Base-by-base conservation (phyloP, 2,113 vertebrate species). In the Climacteris rufus region DNA sequence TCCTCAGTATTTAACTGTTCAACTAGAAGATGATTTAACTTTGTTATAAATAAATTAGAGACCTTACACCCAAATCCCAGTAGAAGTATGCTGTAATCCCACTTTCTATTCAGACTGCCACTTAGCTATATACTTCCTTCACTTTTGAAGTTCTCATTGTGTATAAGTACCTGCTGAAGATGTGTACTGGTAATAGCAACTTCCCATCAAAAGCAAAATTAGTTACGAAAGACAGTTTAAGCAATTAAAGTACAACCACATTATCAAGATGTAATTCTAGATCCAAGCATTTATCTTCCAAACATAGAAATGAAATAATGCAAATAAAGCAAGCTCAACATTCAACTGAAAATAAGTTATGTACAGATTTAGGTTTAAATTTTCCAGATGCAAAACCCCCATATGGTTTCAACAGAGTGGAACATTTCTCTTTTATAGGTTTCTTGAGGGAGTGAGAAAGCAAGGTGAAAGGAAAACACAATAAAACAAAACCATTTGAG, bases 31-130 rank as follows among this genome's bases (percentile, higher is more conserved):
- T n/a, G 5, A 95, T 81, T 77, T 72, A 95, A 76, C 50, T 68
- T 56, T 76, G 42, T 57, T 79, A 82, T 86, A 91, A 95, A 95
- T 89, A 88, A 92, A 94, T 93, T 80, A 83, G 40, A 90, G 84
- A 66, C n/a, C 52, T 79, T 75, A 60, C 25, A 61, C 39, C 21
- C 53, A 82, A 90, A 93, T 70, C 56, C 61, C 68, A 56, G 50
- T 13, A 75, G 53, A 77, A 75, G 54, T 37, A 87, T 52, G 44
- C n/a, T 83, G 82, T 69, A 95, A 86, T 69, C 72, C 91, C 52
- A 65, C 40, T 74, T 94, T 83, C 74, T 77, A 65, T 60, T 90
- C 61, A 70, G 47, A n/a, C 33, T 84, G 71, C 15, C 74, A 91
- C 63, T 88, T 83, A 86, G 44, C 47, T 61, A 59, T 71, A 25